Evolutionary conservation across 2,888 invertebrate species (phyloP), one percentile per base, ranked within the genome.

Genomic region (Tetragonisca angustula): DNA sequence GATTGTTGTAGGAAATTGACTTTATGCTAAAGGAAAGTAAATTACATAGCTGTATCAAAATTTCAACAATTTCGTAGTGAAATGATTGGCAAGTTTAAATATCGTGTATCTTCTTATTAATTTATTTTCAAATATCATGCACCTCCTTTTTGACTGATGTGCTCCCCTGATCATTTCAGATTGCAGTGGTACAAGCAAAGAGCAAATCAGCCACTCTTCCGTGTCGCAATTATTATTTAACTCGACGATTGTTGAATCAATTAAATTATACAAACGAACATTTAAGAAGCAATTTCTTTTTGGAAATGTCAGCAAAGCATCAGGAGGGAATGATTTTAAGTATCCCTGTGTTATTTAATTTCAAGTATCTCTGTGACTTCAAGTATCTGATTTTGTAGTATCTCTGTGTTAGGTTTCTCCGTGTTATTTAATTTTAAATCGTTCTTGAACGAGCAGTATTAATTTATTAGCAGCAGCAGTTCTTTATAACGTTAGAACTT

Each of bases 201-300:
- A 9, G 49, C 9, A 43, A 49, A 9, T 67, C 67, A 24, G 67
- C 0, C 24, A 49, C 6, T 49, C n/a, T 24, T 24, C 17, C 4
- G n/a, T 9, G 17, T 49, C 17, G 21, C 2, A 11, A n/a, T 43
- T 15, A 43, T 32, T 43, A 15, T 0, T 6, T 5, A 13, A 65
- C 9, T 43, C 43, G 43, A 43, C 43, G 43, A 43, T 11, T 13
- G 19, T 32, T 15, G 32, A 13, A 52, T 32, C 3, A 21, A 43
- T 24, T 32, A 76, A 89, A 88, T 71, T 62, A n/a, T n/a, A 21
- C 5, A 17, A 5, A 54, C 6, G 19, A 27, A 24, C 17, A 32
- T 36, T 56, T 50, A 13, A n/a, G 9, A 50, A 56, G 17, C 32
- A 54, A 32, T 21, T 69, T 13, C 9, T 5, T 56, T 56, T 56